Percentiles rank a stretch among this genome's conserved stretches.
These are phyloP conservation scores for Rhea americana DNA, from an alignment of 2,113 vertebrate species.

Conservation along the genomic window DNA sequence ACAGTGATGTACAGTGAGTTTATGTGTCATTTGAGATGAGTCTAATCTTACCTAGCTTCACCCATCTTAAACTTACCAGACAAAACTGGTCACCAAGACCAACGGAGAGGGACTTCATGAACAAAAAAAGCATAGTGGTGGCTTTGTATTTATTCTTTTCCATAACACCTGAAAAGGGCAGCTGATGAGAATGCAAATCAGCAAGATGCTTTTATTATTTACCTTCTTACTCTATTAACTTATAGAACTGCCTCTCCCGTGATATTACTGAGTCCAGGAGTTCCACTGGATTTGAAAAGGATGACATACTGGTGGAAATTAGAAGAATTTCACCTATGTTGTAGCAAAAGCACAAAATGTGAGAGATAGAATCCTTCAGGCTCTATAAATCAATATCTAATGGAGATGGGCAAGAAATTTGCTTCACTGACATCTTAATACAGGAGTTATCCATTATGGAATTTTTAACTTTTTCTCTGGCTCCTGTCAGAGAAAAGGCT, in stretches of 20 bases:
- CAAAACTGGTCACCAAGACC: not conserved
- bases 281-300: not conserved
- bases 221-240: not conserved
- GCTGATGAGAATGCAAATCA: not conserved
- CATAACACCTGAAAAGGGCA: not conserved
- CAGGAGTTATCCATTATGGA: not conserved
- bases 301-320: not conserved
- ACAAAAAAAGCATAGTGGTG: rapidly evolving
- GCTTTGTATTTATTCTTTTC: not conserved
- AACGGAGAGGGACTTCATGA: not conserved
- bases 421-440: not conserved
- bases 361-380: not conserved
- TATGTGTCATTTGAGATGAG: not conserved
- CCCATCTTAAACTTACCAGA: not conserved
- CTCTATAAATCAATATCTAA: not conserved
- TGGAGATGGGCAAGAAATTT: not conserved
- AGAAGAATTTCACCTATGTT: not conserved
- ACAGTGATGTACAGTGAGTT: not conserved
- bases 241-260: not conserved
- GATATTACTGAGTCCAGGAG: not conserved
- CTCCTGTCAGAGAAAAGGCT: not conserved
- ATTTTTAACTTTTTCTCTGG: not conserved
- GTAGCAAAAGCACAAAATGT: not conserved
- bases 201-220: not conserved
- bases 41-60: not conserved